Percentiles rank a stretch among this genome's conserved stretches.
Conservation (phyloP, 2,888 invertebrate genomes). For the Torymus tubicola region DNA sequence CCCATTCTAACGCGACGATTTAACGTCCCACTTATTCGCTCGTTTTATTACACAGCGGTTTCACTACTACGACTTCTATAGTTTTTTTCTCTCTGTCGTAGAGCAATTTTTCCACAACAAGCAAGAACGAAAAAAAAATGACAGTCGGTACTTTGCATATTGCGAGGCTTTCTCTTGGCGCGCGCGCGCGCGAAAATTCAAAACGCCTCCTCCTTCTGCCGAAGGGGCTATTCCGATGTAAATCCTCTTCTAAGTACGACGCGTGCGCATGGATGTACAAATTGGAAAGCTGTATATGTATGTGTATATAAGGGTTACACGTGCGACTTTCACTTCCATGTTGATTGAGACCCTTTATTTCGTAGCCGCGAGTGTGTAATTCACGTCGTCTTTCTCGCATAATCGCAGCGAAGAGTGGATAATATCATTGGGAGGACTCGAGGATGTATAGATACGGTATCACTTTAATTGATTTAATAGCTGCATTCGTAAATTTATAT, state of each 20-base stretch:
- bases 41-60: neutral
- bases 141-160: too few relatives aligned
- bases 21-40: neutral
- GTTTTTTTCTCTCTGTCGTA: too few relatives aligned
- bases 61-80: too few relatives aligned
- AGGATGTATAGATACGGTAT: too few relatives aligned
- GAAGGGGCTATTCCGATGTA: conserved; percentile 40
- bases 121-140: too few relatives aligned
- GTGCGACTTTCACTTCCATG: conserved; percentile 35
- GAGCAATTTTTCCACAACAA: too few relatives aligned
- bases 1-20: conserved; percentile 21
- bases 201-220: conserved; percentile 11
- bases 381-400: conserved; percentile 14
- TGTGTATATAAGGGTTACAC: conserved; percentile 22
- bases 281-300: conserved; percentile 47
- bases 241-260: conserved; percentile 21
- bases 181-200: conserved; percentile 46
- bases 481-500: too few relatives aligned
- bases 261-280: neutral
- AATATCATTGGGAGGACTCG: too few relatives aligned
- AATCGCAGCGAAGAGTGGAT: neutral
- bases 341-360: conserved; percentile 19
- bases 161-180: neutral
- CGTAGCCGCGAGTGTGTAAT: neutral
- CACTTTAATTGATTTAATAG: too few relatives aligned